These are phyloP conservation scores for Eucriotettix oculatus DNA, from an alignment of 2,888 invertebrate genomes.

Conservation along the genomic window DNA sequence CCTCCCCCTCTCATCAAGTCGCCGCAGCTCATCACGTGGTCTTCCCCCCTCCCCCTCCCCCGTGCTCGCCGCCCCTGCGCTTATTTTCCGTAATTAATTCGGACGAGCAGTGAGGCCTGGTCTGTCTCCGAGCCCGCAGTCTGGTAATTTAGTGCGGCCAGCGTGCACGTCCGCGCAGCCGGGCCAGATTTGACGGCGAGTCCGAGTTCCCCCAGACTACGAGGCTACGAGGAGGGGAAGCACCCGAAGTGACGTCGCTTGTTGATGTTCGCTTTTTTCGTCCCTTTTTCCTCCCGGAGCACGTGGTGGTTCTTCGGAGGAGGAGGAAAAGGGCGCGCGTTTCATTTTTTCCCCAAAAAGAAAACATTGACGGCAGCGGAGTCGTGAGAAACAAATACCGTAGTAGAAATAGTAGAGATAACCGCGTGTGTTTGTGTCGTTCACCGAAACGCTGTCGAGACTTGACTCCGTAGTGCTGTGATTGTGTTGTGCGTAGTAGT, in stretches of 20 bases:
- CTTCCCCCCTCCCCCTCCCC: background rate
- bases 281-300: background rate
- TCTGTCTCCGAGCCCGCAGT: background rate
- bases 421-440: too few species aligned
- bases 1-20: conserved; percentile 1
- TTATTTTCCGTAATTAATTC: conserved; percentile 13
- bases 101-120: conserved; percentile 1
- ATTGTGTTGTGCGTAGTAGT: too few species aligned
- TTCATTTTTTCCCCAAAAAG: background rate
- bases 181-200: background rate
- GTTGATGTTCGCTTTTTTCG: background rate
- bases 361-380: too few species aligned
- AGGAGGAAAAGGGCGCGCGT: background rate
- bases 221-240: background rate
- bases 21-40: conserved; percentile 9
- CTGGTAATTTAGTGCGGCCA: background rate
- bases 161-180: background rate
- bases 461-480: too few species aligned
- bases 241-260: background rate
- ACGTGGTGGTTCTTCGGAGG: background rate
- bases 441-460: too few species aligned
- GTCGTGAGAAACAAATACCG: too few species aligned
- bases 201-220: background rate
- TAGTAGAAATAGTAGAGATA: too few species aligned
- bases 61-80: conserved; percentile 8